Conservation (phyloP, 2,888 invertebrate species). For the Itoplectis maculator region DNA sequence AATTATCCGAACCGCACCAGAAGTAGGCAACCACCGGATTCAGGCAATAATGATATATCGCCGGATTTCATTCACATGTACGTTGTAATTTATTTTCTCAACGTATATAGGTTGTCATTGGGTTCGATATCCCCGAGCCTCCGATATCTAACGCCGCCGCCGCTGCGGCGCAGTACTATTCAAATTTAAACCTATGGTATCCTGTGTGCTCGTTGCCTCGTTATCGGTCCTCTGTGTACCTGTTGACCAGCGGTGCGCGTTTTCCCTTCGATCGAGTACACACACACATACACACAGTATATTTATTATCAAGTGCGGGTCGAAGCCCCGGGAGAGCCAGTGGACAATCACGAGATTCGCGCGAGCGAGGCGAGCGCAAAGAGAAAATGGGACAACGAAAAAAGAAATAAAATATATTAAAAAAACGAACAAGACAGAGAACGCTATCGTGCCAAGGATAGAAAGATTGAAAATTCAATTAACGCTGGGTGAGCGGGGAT, state of each 20-base stretch:
- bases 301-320: neutral
- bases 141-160: neutral
- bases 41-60: neutral
- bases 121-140: neutral
- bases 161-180: neutral
- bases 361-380: slow-evolving; percentile 27
- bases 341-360: slow-evolving; percentile 27
- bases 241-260: neutral
- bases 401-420: slow-evolving; percentile 43
- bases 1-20: too few species aligned
- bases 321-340: neutral
- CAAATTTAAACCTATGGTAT: neutral
- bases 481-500: slow-evolving; percentile 49
- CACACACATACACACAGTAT: neutral
- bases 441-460: slow-evolving; percentile 32
- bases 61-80: neutral
- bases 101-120: neutral
- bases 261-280: neutral
- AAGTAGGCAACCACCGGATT: neutral
- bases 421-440: slow-evolving; percentile 35
- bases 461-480: slow-evolving; percentile 67
- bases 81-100: neutral
- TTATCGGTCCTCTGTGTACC: neutral
- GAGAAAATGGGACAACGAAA: slow-evolving; percentile 16
- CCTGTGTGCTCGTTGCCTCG: neutral